Conservation (phyloP, 2,888 invertebrate species). For the Lymantria dispar region DNA sequence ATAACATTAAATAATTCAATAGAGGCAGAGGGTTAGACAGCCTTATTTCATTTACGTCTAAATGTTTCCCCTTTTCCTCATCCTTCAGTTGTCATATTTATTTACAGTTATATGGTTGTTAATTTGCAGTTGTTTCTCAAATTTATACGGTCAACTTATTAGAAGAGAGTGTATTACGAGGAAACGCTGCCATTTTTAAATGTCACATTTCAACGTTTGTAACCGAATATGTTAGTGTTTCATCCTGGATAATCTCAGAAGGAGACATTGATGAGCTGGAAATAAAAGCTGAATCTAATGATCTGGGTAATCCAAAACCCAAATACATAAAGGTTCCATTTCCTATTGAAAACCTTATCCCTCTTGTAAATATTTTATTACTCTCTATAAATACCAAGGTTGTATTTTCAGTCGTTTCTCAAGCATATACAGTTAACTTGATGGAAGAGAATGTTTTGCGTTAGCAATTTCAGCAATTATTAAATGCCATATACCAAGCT, state of each 20-base stretch:
- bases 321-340: conserved; percentile 13
- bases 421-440: conserved; percentile 93
- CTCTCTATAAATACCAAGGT: conserved; percentile 1
- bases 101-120: conserved; percentile 3
- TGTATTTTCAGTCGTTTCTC: conserved; percentile 90
- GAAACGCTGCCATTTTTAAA: conserved; percentile 94
- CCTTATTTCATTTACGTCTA: neutral
- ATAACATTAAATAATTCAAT: conserved; percentile 55
- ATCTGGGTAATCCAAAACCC: conserved; percentile 55
- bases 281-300: conserved; percentile 68
- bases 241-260: conserved; percentile 93
- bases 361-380: conserved; percentile 17
- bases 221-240: conserved; percentile 93
- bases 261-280: conserved; percentile 72
- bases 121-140: conserved; percentile 91
- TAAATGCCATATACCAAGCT: conserved; percentile 96
- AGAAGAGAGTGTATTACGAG: conserved; percentile 95
- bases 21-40: conserved; percentile 51
- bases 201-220: conserved; percentile 97
- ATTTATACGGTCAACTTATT: conserved; percentile 93
- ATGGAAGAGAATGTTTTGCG: conserved; percentile 96
- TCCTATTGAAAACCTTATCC: conserved; percentile 8
- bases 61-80: neutral
- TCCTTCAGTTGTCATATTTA: neutral
- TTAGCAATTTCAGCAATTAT: conserved; percentile 94